Evolutionary conservation across 2,888 invertebrate genomes (phyloP), one percentile per base, ranked within the genome.

Genomic region (Brachyptera risi): DNA sequence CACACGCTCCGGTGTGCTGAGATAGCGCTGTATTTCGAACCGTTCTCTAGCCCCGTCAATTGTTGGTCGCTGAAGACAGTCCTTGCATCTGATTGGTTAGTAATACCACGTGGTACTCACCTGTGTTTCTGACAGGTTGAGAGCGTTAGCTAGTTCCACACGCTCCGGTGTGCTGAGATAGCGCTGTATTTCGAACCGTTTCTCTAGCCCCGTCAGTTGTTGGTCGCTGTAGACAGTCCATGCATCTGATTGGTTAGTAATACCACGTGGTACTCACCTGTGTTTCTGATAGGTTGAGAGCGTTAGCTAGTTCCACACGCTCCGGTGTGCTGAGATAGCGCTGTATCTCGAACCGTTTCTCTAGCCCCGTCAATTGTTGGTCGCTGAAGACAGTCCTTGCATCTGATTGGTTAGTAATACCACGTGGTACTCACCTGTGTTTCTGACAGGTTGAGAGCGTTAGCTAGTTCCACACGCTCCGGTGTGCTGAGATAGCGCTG

Each of bases 111-210:
- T 7, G 31, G 7, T 26, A 31, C 40, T 47, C 62, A 82, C 83
- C 76, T 83, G 83, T 0, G 97, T 97, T 78, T 97, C 97, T 13
- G 96, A 96, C 17, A 97, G 82, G 73, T 90, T 94, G 54, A 97
- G 81, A 0, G 94, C 93, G 0, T 90, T 88, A 0, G 97, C 97
- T 61, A 97, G 79, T 74, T 97, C 97, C 11, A 97, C 95, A 4
- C 97, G 80, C 75, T 97, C 97, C 0, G 97, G 97, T 0, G 97
- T 97, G 17, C 95, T 96, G 1, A 97, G 83, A 78, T 97, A 96
- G 61, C 96, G 82, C 74, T 97, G 97, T 1, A 91, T 87, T 71
- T 96, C 96, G 75, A 97, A 97, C 51, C 96, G 83, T 70, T 96
- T 96, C 73, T 97, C 97, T 67, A 97, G 78, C 50, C 97, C 97